Conservation (phyloP, 1,140 invertebrate genomes). For the Nylanderia fulva region DNA sequence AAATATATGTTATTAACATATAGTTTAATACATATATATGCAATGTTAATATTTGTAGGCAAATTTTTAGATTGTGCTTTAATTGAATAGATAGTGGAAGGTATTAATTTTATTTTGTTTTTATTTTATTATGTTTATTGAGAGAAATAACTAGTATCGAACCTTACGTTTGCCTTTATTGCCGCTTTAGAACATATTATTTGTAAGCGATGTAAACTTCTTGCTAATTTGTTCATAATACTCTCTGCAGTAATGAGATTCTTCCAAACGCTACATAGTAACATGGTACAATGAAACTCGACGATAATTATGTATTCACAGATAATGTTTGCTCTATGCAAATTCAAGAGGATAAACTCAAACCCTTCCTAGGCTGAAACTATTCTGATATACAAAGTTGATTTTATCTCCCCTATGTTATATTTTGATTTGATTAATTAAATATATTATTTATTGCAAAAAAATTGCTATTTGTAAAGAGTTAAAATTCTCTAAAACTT, state of each 20-base stretch:
- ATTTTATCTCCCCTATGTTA: background rate
- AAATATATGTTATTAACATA: too few species aligned
- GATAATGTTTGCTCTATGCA: constrained; percentile 58
- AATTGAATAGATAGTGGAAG: too few species aligned
- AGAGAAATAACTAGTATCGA: background rate
- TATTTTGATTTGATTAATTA: constrained; percentile 35
- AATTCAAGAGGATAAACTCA: constrained; percentile 39
- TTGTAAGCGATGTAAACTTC: background rate
- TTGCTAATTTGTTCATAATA: constrained; percentile 39
- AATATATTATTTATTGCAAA: constrained; percentile 26
- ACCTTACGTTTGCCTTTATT: constrained; percentile 1
- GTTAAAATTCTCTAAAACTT: background rate
- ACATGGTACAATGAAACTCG: constrained; percentile 27
- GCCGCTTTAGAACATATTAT: constrained; percentile 1
- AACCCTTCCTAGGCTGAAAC: background rate
- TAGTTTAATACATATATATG: too few species aligned
- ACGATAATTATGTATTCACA: constrained; percentile 47
- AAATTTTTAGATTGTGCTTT: too few species aligned
- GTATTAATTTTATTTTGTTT: too few species aligned
- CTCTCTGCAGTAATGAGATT: constrained; percentile 25
- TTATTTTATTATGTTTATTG: background rate
- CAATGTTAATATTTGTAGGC: too few species aligned
- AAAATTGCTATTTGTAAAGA: background rate
- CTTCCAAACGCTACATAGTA: constrained; percentile 20
- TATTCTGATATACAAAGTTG: constrained; percentile 18